Evolutionary conservation across 2,113 vertebrate species (phyloP).

Genomic region (Bucco capensis): DNA sequence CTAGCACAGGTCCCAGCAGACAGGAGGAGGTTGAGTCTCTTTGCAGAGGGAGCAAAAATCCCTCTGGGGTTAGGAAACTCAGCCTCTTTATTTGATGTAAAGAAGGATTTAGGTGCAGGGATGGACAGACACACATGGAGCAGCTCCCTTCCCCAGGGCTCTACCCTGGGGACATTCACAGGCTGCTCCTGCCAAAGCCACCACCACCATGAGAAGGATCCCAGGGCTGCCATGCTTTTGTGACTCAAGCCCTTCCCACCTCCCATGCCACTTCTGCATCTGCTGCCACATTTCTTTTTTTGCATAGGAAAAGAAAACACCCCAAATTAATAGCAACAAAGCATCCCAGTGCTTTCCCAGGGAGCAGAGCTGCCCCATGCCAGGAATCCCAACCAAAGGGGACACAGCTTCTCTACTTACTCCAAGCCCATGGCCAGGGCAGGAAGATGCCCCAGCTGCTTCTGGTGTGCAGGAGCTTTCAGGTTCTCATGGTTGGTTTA

Average conservation of each 20-base stretch:
- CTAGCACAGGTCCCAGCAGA: fast-evolving
- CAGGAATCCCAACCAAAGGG: background rate
- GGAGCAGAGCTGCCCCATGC: background rate
- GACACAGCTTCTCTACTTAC: background rate
- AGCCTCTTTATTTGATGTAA: background rate
- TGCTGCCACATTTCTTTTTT: background rate
- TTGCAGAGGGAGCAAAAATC: background rate
- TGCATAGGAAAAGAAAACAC: slow-evolving; percentile 17
- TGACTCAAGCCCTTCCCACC: background rate
- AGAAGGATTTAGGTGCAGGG: fast-evolving
- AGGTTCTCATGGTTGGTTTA: background rate
- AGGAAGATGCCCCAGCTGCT: fast-evolving
- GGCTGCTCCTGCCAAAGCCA: background rate
- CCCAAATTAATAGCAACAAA: background rate
- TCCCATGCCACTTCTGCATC: background rate
- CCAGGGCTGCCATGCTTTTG: background rate
- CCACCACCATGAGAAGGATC: background rate
- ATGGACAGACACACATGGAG: background rate
- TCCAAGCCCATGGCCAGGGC: background rate
- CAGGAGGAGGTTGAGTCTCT: background rate
- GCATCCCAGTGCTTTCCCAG: background rate
- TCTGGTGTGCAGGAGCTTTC: background rate
- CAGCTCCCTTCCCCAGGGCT: background rate
- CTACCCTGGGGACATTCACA: background rate
- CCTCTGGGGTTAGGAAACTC: background rate